Evolutionary conservation across 2,113 vertebrate species (phyloP).

Genomic region (Petrocephalus zakoni): DNA sequence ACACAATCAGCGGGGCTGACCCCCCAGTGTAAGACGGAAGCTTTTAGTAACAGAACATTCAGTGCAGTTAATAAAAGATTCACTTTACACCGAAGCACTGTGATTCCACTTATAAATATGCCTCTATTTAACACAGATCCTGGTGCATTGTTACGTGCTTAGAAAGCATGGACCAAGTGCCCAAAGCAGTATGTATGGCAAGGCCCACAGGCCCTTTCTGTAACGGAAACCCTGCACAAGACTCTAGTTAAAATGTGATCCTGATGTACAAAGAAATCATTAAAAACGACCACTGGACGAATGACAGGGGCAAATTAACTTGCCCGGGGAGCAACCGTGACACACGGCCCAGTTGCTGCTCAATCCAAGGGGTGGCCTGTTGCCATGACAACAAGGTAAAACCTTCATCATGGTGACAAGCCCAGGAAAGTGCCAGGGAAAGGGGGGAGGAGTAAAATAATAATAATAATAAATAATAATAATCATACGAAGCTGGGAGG

Average conservation of each 20-base stretch:
- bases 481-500: neutral
- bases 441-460: too few species aligned
- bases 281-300: neutral
- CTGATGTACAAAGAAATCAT: neutral
- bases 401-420: constrained; percentile 1
- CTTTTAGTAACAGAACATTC: neutral
- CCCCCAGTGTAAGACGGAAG: neutral
- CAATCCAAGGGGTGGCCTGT: neutral
- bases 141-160: neutral
- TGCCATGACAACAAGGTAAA: constrained; percentile 6
- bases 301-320: constrained; percentile 11
- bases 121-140: neutral
- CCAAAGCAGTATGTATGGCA: too few species aligned
- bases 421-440: neutral
- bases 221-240: neutral
- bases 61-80: neutral
- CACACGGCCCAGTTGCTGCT: neutral
- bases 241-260: neutral
- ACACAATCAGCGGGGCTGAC: neutral
- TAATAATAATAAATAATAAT: neutral
- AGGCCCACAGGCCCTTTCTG: neutral
- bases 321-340: neutral
- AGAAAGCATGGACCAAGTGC: neutral
- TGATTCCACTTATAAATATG: neutral
- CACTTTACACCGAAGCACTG: neutral